phyloP scores from a whole-genome alignment of 1,140 invertebrate species.

The Asobara japonica region DNA sequence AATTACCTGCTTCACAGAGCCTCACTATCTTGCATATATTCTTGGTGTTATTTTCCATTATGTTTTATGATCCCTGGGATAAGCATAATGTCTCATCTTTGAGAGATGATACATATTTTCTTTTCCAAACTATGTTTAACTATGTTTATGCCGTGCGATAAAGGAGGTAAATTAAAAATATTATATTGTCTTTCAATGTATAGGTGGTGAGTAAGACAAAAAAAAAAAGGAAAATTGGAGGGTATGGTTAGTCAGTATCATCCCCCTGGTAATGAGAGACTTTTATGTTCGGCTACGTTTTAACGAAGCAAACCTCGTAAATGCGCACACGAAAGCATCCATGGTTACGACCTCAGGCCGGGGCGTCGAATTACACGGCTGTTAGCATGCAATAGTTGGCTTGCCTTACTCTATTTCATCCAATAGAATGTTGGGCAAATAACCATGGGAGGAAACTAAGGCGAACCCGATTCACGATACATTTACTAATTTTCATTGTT shows the following conservation, averaged over 20 bases:
- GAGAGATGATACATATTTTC: too few species aligned
- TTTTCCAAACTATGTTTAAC: too few species aligned
- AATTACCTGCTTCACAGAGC: too few species aligned
- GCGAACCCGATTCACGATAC: neutral
- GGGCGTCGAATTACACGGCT: constrained; percentile 15
- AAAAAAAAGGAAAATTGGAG: neutral
- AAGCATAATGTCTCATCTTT: too few species aligned
- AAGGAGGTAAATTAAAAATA: too few species aligned
- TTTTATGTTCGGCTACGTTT: neutral
- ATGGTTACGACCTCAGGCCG: constrained; percentile 8
- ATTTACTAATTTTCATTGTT: neutral
- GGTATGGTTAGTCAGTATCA: neutral
- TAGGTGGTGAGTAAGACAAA: neutral
- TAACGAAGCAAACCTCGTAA: constrained; percentile 15
- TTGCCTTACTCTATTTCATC: neutral
- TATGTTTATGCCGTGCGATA: too few species aligned
- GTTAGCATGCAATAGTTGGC: constrained; percentile 16
- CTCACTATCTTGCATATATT: too few species aligned
- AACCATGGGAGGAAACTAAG: neutral
- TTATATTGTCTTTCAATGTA: too few species aligned
- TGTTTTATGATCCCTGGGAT: too few species aligned
- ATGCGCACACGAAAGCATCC: constrained; percentile 13
- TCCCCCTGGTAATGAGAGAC: neutral
- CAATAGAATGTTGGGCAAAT: neutral
- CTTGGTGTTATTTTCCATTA: too few species aligned